phyloP scores from a whole-genome alignment of 1,140 invertebrate genomes.

The Anastrepha ludens region DNA sequence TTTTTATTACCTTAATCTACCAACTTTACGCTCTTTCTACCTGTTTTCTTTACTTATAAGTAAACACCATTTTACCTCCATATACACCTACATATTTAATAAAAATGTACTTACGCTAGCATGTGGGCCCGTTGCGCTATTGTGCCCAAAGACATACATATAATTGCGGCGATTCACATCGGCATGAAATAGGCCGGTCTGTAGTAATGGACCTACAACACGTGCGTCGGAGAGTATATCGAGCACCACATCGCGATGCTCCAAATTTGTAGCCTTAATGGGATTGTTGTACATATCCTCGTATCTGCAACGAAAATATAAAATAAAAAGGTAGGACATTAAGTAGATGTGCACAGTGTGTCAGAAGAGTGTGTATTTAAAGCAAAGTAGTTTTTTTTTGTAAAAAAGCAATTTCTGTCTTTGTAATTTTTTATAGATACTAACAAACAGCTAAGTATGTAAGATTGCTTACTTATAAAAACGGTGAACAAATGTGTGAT shows the following conservation, averaged over 20 bases:
- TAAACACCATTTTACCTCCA: too few species aligned
- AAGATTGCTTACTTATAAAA: too few species aligned
- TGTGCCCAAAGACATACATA: conserved; percentile 93
- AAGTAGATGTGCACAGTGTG: not conserved
- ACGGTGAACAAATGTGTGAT: too few species aligned
- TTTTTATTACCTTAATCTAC: too few species aligned
- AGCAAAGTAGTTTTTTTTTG: too few species aligned
- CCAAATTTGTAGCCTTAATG: conserved; percentile 78
- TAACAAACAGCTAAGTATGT: too few species aligned
- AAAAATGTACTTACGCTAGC: conserved; percentile 77
- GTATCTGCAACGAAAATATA: conserved; percentile 73
- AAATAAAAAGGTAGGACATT: conserved; percentile 34
- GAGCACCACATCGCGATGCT: conserved; percentile 87
- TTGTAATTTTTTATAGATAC: too few species aligned
- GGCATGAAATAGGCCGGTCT: conserved; percentile 84
- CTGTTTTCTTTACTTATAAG: too few species aligned
- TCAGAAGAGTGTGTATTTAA: too few species aligned
- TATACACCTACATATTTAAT: too few species aligned
- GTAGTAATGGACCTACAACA: conserved; percentile 83
- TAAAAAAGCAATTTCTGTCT: too few species aligned
- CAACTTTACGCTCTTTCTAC: too few species aligned
- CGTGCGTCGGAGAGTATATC: conserved; percentile 92
- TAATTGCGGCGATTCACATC: conserved; percentile 85
- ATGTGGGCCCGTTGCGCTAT: conserved; percentile 83
- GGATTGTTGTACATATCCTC: conserved; percentile 78